phyloP scores from a whole-genome alignment of 2,797 vertebrate species.

The Hypotaenidia okinawae region DNA sequence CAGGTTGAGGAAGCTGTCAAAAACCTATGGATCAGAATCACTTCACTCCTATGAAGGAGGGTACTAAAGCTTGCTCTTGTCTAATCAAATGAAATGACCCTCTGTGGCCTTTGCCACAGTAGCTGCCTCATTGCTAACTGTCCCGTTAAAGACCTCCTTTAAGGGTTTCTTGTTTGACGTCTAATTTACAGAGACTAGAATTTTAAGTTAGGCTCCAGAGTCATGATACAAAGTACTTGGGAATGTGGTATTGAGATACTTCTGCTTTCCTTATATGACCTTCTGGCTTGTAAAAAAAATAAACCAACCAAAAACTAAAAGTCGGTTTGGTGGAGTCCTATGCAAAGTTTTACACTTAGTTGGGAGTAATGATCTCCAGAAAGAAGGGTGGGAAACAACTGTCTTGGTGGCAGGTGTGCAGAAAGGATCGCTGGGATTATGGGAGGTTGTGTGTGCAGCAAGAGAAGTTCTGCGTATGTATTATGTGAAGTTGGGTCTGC shows the following conservation, averaged over 20 bases:
- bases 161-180: background rate
- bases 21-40: background rate
- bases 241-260: background rate
- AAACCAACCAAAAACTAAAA: background rate
- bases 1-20: background rate
- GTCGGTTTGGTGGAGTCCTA: background rate
- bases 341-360: background rate
- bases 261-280: background rate
- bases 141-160: background rate
- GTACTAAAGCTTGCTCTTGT: background rate
- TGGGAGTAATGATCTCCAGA: background rate
- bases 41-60: background rate
- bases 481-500: background rate
- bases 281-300: background rate
- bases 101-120: background rate
- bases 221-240: background rate
- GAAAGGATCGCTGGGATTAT: background rate
- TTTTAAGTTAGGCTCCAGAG: background rate
- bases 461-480: background rate
- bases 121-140: background rate
- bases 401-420: background rate
- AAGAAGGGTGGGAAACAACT: background rate
- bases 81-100: background rate
- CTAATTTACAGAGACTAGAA: accelerated
- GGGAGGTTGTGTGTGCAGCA: background rate